Base-by-base conservation (phyloP, 2,113 vertebrate genomes). In the Podiceps cristatus region DNA sequence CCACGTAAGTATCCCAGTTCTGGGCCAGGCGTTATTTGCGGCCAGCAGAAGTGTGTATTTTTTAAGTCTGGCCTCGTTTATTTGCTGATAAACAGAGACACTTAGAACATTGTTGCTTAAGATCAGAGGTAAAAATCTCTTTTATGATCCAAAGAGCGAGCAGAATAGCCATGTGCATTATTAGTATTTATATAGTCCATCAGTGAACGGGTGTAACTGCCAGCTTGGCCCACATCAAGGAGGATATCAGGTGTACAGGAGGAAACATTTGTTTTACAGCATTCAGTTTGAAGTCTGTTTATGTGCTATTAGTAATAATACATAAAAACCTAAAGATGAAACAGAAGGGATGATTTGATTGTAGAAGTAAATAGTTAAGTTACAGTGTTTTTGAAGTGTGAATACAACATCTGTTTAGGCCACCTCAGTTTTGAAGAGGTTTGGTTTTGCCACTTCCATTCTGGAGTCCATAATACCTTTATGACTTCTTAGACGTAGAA, bases 401-500 rank as follows among this genome's bases (percentile, higher is more conserved):
- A 78, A 19, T 45, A 52, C 31, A 83, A 24, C 27, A 2, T 22
- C 2, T 78, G 9, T 45, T 88, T 50, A 63, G 28, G 28, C 10
- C 40, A 62, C 35, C 68, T 69, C 33, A 10, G 5, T 7, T 55
- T 15, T 52, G 44, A 27, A 18, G 35, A 18, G 44, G 11, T 45
- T 75, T 77, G 29, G 35, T 13, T 81, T 84, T 81, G 25, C 24
- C 47, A 13, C 20, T 81, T 84, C 16, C 6, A 2, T 37, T 69
- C 47, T 4, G 25, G 67, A 64, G 67, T 40, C 35, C 27, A 2
- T 4, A 25, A 6, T 10, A 33, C 15, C 13, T 82, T 11, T 40
- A 18, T 42, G 58, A 40, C 28, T 72, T 13, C 31, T 11, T 0
- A 15, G 64, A 14, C 2, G 3, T 11, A 4, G 2, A 5, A 55